phyloP scores from a whole-genome alignment of 2,888 invertebrate species.

The Eretmocerus hayati region DNA sequence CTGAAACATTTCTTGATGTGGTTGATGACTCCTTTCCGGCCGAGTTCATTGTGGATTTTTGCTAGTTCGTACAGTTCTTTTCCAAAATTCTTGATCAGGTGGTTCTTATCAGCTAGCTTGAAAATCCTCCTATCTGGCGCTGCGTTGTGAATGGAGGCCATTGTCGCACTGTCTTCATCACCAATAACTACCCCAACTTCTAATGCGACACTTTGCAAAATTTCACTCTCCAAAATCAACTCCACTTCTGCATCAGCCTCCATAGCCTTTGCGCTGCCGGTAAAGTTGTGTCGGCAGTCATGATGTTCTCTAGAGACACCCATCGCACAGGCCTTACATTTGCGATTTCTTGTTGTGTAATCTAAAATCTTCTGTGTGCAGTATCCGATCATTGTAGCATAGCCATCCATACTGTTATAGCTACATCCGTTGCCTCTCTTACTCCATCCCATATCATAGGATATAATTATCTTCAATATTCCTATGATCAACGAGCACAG shows the following conservation, averaged over 20 bases:
- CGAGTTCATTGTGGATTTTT: constrained; percentile 16
- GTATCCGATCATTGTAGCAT: constrained; percentile 1
- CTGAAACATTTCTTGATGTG: constrained; percentile 26
- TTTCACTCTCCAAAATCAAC: background rate
- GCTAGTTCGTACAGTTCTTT: constrained; percentile 22
- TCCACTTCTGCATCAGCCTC: background rate
- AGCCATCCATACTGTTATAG: constrained; percentile 1
- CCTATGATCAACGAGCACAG: too few relatives aligned
- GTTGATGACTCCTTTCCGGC: constrained; percentile 19
- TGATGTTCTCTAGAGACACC: background rate
- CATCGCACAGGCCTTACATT: background rate
- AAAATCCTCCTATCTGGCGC: background rate
- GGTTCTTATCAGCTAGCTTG: constrained; percentile 23
- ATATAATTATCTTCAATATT: too few relatives aligned
- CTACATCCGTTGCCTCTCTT: constrained; percentile 2
- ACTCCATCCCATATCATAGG: constrained; percentile 2
- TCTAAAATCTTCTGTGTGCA: background rate
- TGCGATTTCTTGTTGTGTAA: background rate
- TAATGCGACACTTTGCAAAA: background rate
- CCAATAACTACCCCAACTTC: constrained; percentile 9
- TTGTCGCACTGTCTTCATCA: constrained; percentile 6
- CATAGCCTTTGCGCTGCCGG: background rate
- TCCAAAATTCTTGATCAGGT: constrained; percentile 24
- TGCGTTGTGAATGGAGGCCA: constrained; percentile 1
- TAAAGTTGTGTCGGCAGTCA: background rate